A percentile compares a stretch with the other conserved stretches of the same genome.
Conservation (phyloP, 2,797 vertebrate genomes). For the Hapalemur alaotrensis region DNA sequence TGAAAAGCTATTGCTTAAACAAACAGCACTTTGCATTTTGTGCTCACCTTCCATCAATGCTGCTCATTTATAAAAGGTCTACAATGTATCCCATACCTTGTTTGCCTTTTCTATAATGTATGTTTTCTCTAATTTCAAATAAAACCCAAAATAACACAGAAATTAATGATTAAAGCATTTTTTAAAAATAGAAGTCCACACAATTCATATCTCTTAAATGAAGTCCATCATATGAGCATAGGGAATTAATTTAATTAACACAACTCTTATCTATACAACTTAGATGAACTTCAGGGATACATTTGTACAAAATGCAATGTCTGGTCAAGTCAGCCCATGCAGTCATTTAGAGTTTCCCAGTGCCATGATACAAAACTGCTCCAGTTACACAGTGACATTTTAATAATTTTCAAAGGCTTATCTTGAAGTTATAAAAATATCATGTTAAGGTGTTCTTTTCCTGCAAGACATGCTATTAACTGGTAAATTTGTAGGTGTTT, state of each 20-base stretch:
- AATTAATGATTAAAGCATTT: neutral
- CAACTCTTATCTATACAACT: neutral
- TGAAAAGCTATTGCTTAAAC: neutral
- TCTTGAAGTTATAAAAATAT: constrained; percentile 26
- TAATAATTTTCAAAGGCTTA: constrained; percentile 21
- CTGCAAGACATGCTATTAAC: neutral
- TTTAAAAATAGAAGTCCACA: neutral
- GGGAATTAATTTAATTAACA: neutral
- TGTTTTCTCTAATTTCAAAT: neutral
- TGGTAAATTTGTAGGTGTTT: constrained; percentile 8
- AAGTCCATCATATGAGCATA: neutral
- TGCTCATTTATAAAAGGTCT: neutral
- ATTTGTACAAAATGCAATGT: neutral
- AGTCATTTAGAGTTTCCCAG: neutral
- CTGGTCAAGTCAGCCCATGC: neutral
- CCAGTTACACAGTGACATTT: neutral
- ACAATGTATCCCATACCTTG: neutral
- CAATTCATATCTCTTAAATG: neutral
- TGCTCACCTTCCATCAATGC: neutral
- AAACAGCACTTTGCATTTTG: neutral
- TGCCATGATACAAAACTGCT: neutral
- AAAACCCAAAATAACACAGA: neutral
- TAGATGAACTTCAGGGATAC: neutral
- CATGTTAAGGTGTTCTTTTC: neutral
- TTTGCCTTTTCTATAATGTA: neutral